Evolutionary conservation across 2,113 vertebrate genomes (phyloP).

Genomic region (Plestiodon gilberti): DNA sequence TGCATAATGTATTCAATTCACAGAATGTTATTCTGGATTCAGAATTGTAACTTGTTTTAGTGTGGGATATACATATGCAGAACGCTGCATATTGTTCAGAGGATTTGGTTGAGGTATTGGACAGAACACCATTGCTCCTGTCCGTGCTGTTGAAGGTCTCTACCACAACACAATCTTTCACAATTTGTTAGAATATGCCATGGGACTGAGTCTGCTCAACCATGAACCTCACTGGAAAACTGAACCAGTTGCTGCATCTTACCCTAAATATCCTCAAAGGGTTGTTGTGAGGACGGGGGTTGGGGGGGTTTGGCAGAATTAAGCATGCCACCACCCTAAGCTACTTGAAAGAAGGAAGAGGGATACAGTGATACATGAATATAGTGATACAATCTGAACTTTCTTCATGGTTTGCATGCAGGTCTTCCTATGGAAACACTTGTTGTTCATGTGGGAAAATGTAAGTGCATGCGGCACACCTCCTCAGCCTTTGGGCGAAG

Average conservation of each 20-base stretch:
- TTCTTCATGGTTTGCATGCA: not conserved
- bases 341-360: not conserved
- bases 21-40: too few relatives aligned
- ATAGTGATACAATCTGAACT: not conserved
- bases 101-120: not conserved
- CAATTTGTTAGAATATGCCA: not conserved
- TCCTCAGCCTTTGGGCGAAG: accelerated
- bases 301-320: too few relatives aligned
- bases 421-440: constrained; percentile 1
- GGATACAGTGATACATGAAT: not conserved
- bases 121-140: too few relatives aligned
- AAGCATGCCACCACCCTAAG: not conserved
- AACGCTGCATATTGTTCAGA: not conserved
- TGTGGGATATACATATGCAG: too few relatives aligned
- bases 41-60: not conserved
- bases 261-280: not conserved
- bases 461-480: not conserved
- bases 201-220: not conserved
- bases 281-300: not conserved
- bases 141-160: not conserved
- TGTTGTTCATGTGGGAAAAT: not conserved
- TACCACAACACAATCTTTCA: not conserved
- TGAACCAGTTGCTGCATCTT: too few relatives aligned
- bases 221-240: not conserved
- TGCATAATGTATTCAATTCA: too few relatives aligned